Conservation (phyloP, 2,113 vertebrate genomes). For the Melanocharis versteri region DNA sequence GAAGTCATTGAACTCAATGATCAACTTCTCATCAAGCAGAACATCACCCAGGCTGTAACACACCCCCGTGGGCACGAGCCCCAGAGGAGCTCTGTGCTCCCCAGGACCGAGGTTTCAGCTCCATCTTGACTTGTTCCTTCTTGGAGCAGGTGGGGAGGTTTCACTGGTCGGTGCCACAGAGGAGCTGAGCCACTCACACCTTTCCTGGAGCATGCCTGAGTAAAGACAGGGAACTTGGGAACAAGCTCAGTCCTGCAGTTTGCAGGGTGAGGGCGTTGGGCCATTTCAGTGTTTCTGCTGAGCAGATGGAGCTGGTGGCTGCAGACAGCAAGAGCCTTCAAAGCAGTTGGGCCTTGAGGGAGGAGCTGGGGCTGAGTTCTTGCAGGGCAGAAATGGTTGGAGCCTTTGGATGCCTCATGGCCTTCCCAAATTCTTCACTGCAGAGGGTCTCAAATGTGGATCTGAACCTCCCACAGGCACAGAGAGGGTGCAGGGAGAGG, state of each 20-base stretch:
- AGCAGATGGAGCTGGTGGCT: neutral
- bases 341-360: neutral
- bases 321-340: neutral
- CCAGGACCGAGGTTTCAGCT: neutral
- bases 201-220: neutral
- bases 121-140: neutral
- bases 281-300: neutral
- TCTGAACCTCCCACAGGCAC: neutral
- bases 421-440: neutral
- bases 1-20: slow-evolving; percentile 11
- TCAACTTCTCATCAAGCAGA: neutral
- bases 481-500: neutral
- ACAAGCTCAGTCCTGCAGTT: neutral
- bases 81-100: neutral
- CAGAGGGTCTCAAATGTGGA: neutral
- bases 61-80: neutral
- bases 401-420: neutral
- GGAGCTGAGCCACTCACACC: neutral
- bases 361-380: neutral
- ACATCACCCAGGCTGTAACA: neutral
- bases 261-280: neutral
- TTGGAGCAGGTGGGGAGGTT: neutral
- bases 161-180: neutral
- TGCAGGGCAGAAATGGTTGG: neutral
- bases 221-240: neutral